Evolutionary conservation across 1,140 invertebrate genomes (phyloP).

Genomic region (Drosophila trapezifrons): DNA sequence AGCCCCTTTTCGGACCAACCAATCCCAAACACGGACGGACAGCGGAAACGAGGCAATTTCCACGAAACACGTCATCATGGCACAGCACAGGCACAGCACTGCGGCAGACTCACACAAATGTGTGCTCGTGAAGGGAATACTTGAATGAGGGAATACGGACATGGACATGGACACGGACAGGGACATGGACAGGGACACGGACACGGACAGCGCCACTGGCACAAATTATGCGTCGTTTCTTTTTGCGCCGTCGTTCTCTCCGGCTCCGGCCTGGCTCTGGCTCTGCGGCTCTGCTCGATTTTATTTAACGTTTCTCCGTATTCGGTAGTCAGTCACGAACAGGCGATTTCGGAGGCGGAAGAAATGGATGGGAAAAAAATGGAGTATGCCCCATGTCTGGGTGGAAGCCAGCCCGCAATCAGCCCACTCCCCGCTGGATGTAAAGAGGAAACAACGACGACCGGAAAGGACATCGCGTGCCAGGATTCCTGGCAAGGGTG

Average conservation of each 20-base stretch:
- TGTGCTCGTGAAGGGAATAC: not conserved
- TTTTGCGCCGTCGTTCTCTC: conserved; percentile 9
- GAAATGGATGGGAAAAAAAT: conserved; percentile 36
- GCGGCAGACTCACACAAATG: conserved; percentile 58
- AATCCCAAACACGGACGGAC: conserved; percentile 27
- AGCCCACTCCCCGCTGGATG: conserved; percentile 30
- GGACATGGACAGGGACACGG: conserved; percentile 40
- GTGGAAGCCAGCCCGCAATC: conserved; percentile 5
- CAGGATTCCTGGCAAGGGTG: conserved; percentile 40
- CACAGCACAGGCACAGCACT: conserved; percentile 44
- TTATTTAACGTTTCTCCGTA: conserved; percentile 12
- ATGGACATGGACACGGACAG: conserved; percentile 21
- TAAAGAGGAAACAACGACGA: conserved; percentile 77
- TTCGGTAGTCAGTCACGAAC: conserved; percentile 69
- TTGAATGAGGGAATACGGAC: conserved; percentile 14
- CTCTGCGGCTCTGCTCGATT: conserved; percentile 10
- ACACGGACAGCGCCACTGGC: conserved; percentile 67
- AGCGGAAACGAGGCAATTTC: conserved; percentile 58
- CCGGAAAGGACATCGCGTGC: conserved; percentile 83
- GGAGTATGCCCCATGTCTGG: conserved; percentile 41
- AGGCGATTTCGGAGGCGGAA: conserved; percentile 63
- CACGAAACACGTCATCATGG: conserved; percentile 66
- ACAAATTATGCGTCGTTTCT: conserved; percentile 80
- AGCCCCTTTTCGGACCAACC: conserved; percentile 29
- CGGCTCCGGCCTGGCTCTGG: not conserved